phyloP scores from a whole-genome alignment of 2,888 invertebrate species.

The Drepanosiphum platanoidis region DNA sequence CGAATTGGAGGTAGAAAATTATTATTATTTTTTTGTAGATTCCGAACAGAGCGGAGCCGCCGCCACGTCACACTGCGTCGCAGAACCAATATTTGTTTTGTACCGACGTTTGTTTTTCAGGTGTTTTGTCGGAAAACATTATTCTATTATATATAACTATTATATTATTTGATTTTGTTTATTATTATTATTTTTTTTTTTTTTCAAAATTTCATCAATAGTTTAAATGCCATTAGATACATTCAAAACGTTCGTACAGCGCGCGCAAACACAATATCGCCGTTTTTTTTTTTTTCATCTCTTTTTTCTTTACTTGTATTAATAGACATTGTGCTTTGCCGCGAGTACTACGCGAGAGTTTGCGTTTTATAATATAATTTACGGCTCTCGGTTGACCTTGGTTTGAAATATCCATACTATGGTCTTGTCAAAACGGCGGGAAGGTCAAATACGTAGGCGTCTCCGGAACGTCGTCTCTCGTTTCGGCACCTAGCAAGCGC shows the following conservation, averaged over 20 bases:
- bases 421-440: constrained; percentile 40
- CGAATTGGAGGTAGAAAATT: not conserved
- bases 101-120: not conserved
- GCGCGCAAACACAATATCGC: not conserved
- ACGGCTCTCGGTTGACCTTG: constrained; percentile 43
- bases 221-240: not conserved
- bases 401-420: constrained; percentile 18
- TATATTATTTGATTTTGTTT: no score
- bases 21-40: not conserved
- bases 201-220: not conserved
- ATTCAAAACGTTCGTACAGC: not conserved
- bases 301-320: no score
- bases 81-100: not conserved
- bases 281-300: no score
- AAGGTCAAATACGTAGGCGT: constrained; percentile 56
- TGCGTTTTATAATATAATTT: constrained; percentile 49
- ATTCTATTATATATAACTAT: no score
- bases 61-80: not conserved
- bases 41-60: not conserved
- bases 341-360: constrained; percentile 3
- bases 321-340: constrained; percentile 21
- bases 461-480: constrained; percentile 41
- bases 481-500: constrained; percentile 35
- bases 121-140: no score
- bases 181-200: not conserved